A percentile compares a stretch with the other conserved stretches of the same genome.
These are phyloP conservation scores for Anguilla anguilla DNA, from an alignment of 2,797 vertebrate species.

Conservation along the genomic window DNA sequence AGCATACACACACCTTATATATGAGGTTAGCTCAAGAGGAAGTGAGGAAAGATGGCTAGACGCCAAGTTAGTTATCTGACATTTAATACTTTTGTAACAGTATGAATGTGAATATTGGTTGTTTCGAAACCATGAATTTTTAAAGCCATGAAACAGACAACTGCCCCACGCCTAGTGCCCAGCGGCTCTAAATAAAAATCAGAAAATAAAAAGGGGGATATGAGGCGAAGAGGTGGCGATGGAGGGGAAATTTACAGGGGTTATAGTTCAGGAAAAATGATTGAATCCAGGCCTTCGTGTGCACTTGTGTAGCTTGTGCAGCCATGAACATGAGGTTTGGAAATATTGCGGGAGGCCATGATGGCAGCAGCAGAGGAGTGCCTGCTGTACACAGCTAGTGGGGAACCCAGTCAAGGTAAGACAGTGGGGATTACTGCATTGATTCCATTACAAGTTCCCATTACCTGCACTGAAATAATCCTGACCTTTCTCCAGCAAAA, in stretches of 20 bases:
- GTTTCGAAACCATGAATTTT: too few species aligned
- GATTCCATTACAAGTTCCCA: constrained; percentile 53
- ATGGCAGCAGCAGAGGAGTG: neutral
- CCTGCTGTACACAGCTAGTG: neutral
- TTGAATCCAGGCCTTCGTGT: neutral
- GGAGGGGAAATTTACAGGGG: neutral
- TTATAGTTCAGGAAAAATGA: neutral
- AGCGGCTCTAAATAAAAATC: too few species aligned
- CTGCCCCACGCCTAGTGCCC: too few species aligned
- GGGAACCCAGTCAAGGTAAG: constrained; percentile 26
- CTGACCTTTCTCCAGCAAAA: constrained; percentile 58
- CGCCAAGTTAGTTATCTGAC: too few species aligned
- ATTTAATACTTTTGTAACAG: too few species aligned
- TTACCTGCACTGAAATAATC: constrained; percentile 58
- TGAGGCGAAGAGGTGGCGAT: too few species aligned
- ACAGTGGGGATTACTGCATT: constrained; percentile 56
- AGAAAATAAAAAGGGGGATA: too few species aligned
- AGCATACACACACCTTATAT: too few species aligned
- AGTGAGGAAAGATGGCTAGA: too few species aligned
- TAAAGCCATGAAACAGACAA: too few species aligned
- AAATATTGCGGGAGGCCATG: constrained; percentile 15
- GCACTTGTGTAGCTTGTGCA: neutral
- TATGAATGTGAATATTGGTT: too few species aligned
- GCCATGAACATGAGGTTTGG: constrained; percentile 28
- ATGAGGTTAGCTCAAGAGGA: too few species aligned